These are phyloP conservation scores for Drosophila hydei DNA, from an alignment of 1,140 invertebrate genomes.

Conservation along the genomic window DNA sequence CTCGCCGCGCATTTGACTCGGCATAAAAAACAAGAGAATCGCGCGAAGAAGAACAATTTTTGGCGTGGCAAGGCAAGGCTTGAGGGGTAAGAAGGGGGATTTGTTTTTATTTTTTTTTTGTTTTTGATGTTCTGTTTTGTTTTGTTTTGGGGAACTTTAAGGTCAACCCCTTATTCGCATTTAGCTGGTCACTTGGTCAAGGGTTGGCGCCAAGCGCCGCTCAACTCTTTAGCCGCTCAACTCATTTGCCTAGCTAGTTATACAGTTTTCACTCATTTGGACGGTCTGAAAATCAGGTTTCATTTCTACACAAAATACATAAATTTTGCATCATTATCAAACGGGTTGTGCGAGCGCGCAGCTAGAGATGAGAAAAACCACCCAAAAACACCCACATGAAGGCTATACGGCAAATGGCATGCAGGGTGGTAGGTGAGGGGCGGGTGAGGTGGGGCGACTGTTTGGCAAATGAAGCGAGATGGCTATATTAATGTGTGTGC, in stretches of 20 bases:
- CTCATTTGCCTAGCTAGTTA: slow-evolving; percentile 11
- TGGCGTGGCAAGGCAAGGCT: no score
- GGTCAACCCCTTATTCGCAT: slow-evolving; percentile 34
- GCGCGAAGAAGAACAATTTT: slow-evolving; percentile 11
- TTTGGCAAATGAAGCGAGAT: slow-evolving; percentile 68
- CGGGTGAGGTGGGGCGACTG: slow-evolving; percentile 16
- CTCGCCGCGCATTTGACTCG: slow-evolving; percentile 1
- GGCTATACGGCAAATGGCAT: not conserved
- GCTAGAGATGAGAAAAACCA: slow-evolving; percentile 40
- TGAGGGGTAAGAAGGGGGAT: no score
- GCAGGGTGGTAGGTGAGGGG: not conserved
- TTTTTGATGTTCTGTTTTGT: no score
- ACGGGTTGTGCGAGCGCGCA: slow-evolving; percentile 36
- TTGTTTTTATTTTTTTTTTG: no score
- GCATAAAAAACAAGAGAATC: not conserved
- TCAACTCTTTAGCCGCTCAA: slow-evolving; percentile 6
- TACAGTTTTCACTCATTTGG: slow-evolving; percentile 67
- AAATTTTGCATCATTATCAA: slow-evolving; percentile 82
- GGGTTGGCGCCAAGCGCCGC: slow-evolving; percentile 29
- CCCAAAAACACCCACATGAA: slow-evolving; percentile 38
- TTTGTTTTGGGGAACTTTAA: slow-evolving; percentile 24
- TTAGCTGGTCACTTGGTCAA: slow-evolving; percentile 45
- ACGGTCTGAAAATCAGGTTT: slow-evolving; percentile 74
- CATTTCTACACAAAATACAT: slow-evolving; percentile 83
- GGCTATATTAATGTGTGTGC: slow-evolving; percentile 63